phyloP scores from a whole-genome alignment of 2,888 invertebrate species.

The Epirrhoe alternata region DNA sequence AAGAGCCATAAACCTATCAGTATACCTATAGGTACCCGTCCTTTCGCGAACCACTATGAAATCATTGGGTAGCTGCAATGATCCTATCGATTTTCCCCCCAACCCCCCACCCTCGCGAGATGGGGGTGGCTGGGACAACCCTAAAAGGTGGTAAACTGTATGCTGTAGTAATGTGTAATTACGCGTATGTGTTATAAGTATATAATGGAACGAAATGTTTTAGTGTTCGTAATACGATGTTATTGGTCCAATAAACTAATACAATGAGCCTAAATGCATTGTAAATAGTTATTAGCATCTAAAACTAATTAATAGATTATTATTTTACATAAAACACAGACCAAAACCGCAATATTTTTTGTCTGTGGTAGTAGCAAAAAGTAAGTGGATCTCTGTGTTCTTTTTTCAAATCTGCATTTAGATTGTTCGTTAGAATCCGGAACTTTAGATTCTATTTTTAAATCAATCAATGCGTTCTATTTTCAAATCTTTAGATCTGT shows the following conservation, averaged over 20 bases:
- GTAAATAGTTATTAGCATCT: no score
- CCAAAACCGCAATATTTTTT: background rate
- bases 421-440: background rate
- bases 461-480: background rate
- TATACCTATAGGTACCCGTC: background rate
- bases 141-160: constrained; percentile 47
- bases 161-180: constrained; percentile 25
- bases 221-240: background rate
- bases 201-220: background rate
- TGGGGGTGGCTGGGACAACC: constrained; percentile 43
- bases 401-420: background rate
- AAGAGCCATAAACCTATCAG: no score
- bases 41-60: constrained; percentile 48
- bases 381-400: background rate
- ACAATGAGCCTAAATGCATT: no score
- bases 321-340: background rate
- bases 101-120: constrained; percentile 44
- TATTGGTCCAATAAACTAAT: background rate
- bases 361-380: no score
- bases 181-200: constrained; percentile 9
- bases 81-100: constrained; percentile 79
- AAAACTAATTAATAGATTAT: no score
- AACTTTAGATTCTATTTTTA: background rate
- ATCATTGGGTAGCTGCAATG: constrained; percentile 72
- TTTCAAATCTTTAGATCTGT: background rate